phyloP scores from a whole-genome alignment of 2,888 invertebrate species.

The Theretra japonica region DNA sequence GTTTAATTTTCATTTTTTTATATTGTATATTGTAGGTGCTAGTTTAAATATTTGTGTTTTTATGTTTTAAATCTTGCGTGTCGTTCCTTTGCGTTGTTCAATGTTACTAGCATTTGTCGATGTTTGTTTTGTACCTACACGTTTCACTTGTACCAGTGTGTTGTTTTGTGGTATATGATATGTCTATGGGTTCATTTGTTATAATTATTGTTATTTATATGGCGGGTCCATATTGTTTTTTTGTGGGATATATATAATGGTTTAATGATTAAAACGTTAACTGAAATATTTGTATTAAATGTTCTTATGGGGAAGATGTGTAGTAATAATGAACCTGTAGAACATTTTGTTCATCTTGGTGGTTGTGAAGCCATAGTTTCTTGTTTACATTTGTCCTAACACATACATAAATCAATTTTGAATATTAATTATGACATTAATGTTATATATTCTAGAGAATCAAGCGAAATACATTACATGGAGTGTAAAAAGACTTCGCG shows the following conservation, averaged over 20 bases:
- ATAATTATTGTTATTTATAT: background rate
- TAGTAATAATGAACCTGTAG: slow-evolving; percentile 4
- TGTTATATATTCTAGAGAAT: no score
- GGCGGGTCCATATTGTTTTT: background rate
- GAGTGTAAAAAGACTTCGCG: no score
- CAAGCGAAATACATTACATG: no score
- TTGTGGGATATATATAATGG: background rate
- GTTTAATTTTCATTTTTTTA: background rate
- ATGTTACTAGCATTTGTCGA: slow-evolving; percentile 8
- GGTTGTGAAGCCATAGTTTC: background rate
- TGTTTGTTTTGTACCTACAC: slow-evolving; percentile 1
- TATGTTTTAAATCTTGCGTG: slow-evolving; percentile 11
- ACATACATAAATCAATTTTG: background rate
- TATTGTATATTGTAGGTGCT: slow-evolving; percentile 3
- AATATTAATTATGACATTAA: no score
- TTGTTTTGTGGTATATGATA: background rate
- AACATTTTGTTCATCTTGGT: background rate
- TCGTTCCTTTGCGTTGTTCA: background rate
- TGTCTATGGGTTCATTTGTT: background rate
- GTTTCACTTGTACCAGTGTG: slow-evolving; percentile 5
- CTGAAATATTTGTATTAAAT: no score
- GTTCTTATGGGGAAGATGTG: background rate
- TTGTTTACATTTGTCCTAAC: background rate
- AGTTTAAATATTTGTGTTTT: slow-evolving; percentile 2
- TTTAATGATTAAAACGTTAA: no score